Conservation (phyloP, 1,140 invertebrate genomes). For the Medauroidea extradentata region DNA sequence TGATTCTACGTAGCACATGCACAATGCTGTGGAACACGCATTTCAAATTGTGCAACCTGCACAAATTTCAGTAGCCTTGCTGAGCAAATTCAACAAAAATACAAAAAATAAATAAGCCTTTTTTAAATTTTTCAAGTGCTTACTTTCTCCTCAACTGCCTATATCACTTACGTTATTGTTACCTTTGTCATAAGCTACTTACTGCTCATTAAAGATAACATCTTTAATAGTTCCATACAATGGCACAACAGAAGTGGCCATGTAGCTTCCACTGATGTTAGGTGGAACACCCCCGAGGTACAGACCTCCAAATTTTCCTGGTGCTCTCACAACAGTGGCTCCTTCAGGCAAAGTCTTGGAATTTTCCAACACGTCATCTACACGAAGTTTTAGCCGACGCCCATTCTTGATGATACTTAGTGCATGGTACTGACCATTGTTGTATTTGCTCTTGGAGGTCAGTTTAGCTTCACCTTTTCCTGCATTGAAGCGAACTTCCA, state of each 20-base stretch:
- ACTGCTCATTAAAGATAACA: conserved; percentile 74
- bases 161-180: no score
- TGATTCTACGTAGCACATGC: no score
- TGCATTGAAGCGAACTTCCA: conserved; percentile 62
- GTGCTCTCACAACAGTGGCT: conserved; percentile 48
- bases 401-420: conserved; percentile 47
- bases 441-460: conserved; percentile 31
- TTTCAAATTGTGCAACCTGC: no score
- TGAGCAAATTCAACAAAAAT: no score
- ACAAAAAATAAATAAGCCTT: no score
- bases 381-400: conserved; percentile 56
- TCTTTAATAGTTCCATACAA: conserved; percentile 74
- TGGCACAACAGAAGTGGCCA: conserved; percentile 49
- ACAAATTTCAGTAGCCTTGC: no score
- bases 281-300: conserved; percentile 62
- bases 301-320: conserved; percentile 45
- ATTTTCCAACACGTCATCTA: conserved; percentile 61
- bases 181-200: no score
- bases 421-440: conserved; percentile 47
- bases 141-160: no score
- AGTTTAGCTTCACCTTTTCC: conserved; percentile 57
- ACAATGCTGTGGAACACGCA: no score
- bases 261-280: conserved; percentile 48
- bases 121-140: no score
- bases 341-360: conserved; percentile 48